Conservation (phyloP, 1,140 invertebrate species). For the Hydropsyche tenuis region DNA sequence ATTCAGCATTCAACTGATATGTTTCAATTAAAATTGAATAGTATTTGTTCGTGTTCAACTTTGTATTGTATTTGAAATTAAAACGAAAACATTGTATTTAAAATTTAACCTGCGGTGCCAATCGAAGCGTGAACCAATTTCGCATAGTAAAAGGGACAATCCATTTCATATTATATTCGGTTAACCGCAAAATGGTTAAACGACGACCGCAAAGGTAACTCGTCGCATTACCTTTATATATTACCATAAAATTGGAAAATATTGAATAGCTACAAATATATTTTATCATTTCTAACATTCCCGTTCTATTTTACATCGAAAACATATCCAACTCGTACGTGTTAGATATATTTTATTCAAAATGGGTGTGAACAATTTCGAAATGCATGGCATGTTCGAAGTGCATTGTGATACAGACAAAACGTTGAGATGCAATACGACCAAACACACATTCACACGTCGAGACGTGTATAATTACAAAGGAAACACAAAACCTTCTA, state of each 20-base stretch:
- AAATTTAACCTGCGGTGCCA: not conserved
- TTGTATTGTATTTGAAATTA: no score
- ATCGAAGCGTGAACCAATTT: not conserved
- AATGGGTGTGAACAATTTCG: not conserved
- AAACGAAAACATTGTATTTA: no score
- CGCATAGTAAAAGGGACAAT: conserved; percentile 12
- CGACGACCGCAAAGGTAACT: not conserved
- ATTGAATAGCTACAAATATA: no score
- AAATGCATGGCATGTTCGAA: no score
- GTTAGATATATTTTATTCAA: not conserved
- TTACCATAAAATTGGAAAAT: no score
- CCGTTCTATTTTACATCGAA: no score
- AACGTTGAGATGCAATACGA: not conserved
- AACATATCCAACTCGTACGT: no score
- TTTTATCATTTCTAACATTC: no score
- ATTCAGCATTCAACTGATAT: no score
- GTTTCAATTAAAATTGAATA: no score
- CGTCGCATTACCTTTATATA: not conserved
- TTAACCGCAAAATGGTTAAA: not conserved
- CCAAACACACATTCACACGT: no score
- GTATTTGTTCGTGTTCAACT: no score
- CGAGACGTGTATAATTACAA: conserved; percentile 8
- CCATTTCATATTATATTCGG: not conserved
- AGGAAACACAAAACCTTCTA: conserved; percentile 3
- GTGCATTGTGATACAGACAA: not conserved